These are phyloP conservation scores for Drosophila villosipedis DNA, from an alignment of 2,888 invertebrate genomes.

Conservation along the genomic window DNA sequence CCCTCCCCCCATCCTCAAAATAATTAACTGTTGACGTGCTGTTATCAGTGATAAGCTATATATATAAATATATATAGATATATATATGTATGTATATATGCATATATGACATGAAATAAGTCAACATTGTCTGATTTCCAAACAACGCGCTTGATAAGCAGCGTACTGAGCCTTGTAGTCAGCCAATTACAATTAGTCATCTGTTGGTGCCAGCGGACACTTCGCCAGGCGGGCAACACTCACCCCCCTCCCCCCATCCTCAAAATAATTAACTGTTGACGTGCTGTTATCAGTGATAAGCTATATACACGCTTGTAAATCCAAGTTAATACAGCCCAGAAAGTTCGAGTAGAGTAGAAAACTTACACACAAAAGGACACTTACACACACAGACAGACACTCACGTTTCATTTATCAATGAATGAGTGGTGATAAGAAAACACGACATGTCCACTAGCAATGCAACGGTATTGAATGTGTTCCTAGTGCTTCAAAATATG, in stretches of 20 bases:
- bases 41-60: too few relatives aligned
- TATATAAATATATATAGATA: neutral
- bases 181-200: constrained; percentile 50
- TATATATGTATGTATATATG: too few relatives aligned
- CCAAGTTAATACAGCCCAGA: constrained; percentile 32
- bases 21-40: too few relatives aligned
- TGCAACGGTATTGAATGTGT: constrained; percentile 6
- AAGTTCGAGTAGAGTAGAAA: constrained; percentile 43
- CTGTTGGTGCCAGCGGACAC: constrained; percentile 33
- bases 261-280: constrained; percentile 3
- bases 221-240: constrained; percentile 37
- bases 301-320: constrained; percentile 30
- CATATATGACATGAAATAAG: constrained; percentile 28
- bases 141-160: constrained; percentile 67
- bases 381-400: neutral
- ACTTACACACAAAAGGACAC: constrained; percentile 19
- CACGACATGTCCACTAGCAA: constrained; percentile 6
- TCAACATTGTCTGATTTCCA: constrained; percentile 76
- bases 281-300: constrained; percentile 52
- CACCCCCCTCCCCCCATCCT: too few relatives aligned
- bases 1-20: too few relatives aligned
- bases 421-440: constrained; percentile 50
- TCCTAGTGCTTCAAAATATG: neutral
- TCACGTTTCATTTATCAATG: constrained; percentile 65
- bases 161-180: constrained; percentile 50